These are phyloP conservation scores for Cyclargus thomasi DNA, from an alignment of 1,140 invertebrate species.

Conservation along the genomic window DNA sequence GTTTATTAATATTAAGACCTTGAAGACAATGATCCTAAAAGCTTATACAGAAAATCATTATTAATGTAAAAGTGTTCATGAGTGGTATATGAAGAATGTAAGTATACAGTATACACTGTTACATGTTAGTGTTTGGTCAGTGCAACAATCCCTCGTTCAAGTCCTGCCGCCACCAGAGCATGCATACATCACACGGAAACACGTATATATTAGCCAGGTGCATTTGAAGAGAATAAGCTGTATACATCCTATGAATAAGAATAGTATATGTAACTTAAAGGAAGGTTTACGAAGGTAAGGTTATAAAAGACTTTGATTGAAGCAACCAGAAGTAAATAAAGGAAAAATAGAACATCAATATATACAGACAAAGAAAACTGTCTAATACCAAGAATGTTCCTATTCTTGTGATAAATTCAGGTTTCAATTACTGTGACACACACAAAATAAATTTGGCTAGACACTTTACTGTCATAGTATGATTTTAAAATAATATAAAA, in stretches of 20 bases:
- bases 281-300: not conserved
- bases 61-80: conserved; percentile 11
- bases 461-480: not conserved
- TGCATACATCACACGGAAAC: conserved; percentile 60
- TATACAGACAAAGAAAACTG: not conserved
- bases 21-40: not conserved
- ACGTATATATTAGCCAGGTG: conserved; percentile 52
- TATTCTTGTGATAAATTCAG: not conserved
- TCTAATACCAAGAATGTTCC: not conserved
- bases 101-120: conserved; percentile 25
- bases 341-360: not conserved
- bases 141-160: conserved; percentile 67
- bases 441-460: not conserved
- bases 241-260: not conserved
- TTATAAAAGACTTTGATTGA: not conserved
- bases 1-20: not conserved
- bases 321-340: not conserved
- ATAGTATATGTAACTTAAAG: not conserved
- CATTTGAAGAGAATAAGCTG: conserved; percentile 28
- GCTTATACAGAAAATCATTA: not conserved
- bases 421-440: not conserved
- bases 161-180: conserved; percentile 63
- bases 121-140: conserved; percentile 36
- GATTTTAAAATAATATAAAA: not conserved
- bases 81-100: not conserved